A percentile compares a stretch with the other conserved stretches of the same genome.
Evolutionary conservation across 2,888 invertebrate genomes (phyloP).

Genomic region (Pammene aurita): DNA sequence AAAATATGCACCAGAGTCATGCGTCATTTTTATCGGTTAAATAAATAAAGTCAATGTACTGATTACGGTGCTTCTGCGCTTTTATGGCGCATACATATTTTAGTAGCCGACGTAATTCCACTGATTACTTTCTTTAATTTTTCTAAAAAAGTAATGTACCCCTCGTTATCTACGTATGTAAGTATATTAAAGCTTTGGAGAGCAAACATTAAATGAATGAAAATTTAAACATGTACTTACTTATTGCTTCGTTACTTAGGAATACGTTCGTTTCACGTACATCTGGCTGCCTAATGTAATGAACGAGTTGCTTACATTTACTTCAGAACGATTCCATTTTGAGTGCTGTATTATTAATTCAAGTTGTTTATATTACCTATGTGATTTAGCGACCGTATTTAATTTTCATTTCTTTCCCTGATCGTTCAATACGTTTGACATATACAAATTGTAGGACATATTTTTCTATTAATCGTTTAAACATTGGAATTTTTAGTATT

Average conservation of each 20-base stretch:
- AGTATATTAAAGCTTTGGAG: constrained; percentile 73
- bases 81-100: constrained; percentile 83
- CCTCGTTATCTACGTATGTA: constrained; percentile 53
- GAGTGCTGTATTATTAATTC: constrained; percentile 9
- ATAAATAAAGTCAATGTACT: constrained; percentile 23
- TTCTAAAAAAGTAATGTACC: constrained; percentile 65
- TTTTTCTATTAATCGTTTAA: not conserved
- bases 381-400: not conserved
- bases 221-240: constrained; percentile 54
- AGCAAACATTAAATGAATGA: constrained; percentile 70
- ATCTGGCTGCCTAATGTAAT: constrained; percentile 41
- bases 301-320: constrained; percentile 34
- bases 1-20: not conserved
- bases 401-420: not conserved
- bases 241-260: constrained; percentile 41
- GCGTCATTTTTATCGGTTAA: not conserved
- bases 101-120: constrained; percentile 79
- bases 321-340: constrained; percentile 20
- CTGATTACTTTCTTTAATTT: constrained; percentile 83
- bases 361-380: constrained; percentile 1
- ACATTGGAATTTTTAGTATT: not conserved
- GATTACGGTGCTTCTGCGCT: constrained; percentile 14
- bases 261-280: constrained; percentile 34
- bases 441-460: not conserved
- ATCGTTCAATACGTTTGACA: not conserved